phyloP scores from a whole-genome alignment of 2,888 invertebrate species.

The Chelonus formosanus region DNA sequence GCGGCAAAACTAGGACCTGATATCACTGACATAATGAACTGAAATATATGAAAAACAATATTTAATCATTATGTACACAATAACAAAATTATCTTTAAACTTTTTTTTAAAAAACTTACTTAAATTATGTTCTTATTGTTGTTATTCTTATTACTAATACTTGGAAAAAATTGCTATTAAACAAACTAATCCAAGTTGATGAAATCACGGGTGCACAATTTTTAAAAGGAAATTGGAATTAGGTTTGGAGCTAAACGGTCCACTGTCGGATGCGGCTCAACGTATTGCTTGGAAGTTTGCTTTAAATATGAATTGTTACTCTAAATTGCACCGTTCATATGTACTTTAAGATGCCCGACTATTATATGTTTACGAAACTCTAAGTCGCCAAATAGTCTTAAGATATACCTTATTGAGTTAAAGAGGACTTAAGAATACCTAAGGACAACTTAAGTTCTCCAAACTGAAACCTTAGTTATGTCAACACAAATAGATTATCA shows the following conservation, averaged over 20 bases:
- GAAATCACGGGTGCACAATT: constrained; percentile 46
- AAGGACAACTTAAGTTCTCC: constrained; percentile 53
- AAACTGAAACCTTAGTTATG: constrained; percentile 55
- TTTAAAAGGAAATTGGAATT: constrained; percentile 46
- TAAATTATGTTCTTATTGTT: constrained; percentile 34
- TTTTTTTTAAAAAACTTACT: constrained; percentile 25
- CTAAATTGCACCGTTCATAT: constrained; percentile 12
- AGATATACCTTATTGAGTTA: constrained; percentile 61
- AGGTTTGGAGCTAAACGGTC: constrained; percentile 45
- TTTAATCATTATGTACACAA: too few species aligned
- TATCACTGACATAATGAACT: constrained; percentile 64
- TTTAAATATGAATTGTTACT: constrained; percentile 57
- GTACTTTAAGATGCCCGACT: neutral
- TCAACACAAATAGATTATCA: too few species aligned
- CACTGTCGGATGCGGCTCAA: constrained; percentile 61
- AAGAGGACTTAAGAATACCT: constrained; percentile 61
- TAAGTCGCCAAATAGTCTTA: constrained; percentile 64
- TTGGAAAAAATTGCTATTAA: constrained; percentile 58
- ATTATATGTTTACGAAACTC: constrained; percentile 45
- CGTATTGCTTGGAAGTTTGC: constrained; percentile 44
- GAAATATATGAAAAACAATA: constrained; percentile 18
- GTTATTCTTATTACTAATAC: constrained; percentile 41
- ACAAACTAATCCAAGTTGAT: constrained; percentile 59
- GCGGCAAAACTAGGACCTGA: constrained; percentile 67
- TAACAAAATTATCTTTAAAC: too few species aligned